Base-by-base conservation (phyloP, 2,888 invertebrate species). In the Rhabditoides inermis region DNA sequence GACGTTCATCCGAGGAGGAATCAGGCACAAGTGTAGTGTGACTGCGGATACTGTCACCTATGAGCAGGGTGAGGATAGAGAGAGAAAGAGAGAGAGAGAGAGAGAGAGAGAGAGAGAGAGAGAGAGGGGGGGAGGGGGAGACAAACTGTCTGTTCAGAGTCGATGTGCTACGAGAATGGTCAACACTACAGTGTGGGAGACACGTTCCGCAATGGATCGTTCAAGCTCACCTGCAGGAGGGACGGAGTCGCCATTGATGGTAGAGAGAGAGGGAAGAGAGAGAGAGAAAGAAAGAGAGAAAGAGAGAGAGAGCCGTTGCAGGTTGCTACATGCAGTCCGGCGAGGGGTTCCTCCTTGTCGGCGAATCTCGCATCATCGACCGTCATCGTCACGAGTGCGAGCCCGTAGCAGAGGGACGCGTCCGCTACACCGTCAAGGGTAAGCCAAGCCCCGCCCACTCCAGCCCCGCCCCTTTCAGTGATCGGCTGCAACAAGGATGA, bases 121-220 rank as follows among this genome's bases (percentile, higher is more conserved):
- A 32, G 32, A 32, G 15, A 32, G 15, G 32, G 15, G 15, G 15
- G 32, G 15, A 32, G 15, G 32, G 15, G 15, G 32, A 32, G 15
- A 15, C 22, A 40, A 23, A 7, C n/a, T 44, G 10, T 10, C 32
- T 10, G 15, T 58, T 41, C 28, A 70, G 73, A 69, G 47, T 61
- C 70, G 15, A 73, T 74, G 58, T 73, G 73, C 46, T 74, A 63
- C 51, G 70, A 74, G 49, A 72, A 73, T 47, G 71, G 72, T 23
- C 61, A 65, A 39, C 70, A 74, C 48, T 73, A 73, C 55, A 69
- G 74, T 45, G 56, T 73, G 26, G 73, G 73, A 2, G 70, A 73
- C 40, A 58, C 68, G 6, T 73, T 70, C 60, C 52, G 69, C 22
- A 73, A 73, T 42, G 73, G 73, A 36, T 70, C 72, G 0, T 73